Percentiles rank a stretch among this genome's conserved stretches.
phyloP scores from a whole-genome alignment of 1,140 invertebrate genomes.

The Lordiphosa stackelbergi region DNA sequence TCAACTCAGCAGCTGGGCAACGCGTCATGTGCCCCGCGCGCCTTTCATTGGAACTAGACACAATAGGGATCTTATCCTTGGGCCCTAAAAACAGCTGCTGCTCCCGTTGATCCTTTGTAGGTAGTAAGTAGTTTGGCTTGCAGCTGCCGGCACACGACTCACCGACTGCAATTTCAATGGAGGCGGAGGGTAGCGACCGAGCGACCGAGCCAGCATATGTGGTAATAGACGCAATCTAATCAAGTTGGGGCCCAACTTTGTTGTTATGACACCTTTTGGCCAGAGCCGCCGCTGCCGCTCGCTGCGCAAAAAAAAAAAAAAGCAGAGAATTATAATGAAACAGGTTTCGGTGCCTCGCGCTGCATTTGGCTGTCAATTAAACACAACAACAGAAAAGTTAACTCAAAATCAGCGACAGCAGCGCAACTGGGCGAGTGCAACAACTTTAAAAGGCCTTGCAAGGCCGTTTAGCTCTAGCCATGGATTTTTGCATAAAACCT shows the following conservation, averaged over 20 bases:
- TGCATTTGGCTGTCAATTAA: constrained; percentile 69
- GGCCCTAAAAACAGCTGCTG: constrained; percentile 26
- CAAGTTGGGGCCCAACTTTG: constrained; percentile 28
- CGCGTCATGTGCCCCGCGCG: constrained; percentile 39
- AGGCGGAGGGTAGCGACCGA: no score
- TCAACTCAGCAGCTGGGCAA: constrained; percentile 16
- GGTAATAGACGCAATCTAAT: constrained; percentile 54
- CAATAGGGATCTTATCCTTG: constrained; percentile 34
- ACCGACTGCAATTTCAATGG: constrained; percentile 47
- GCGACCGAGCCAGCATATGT: constrained; percentile 30
- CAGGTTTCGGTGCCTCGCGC: constrained; percentile 37
- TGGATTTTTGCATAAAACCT: constrained; percentile 40
- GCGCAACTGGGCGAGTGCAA: constrained; percentile 47
- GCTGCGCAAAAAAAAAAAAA: constrained; percentile 20
- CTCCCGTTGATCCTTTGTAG: constrained; percentile 32
- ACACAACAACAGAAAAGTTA: constrained; percentile 30
- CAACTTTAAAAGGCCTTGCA: constrained; percentile 75
- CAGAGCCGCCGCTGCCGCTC: constrained; percentile 6
- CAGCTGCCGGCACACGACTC: constrained; percentile 69
- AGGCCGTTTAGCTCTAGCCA: constrained; percentile 58
- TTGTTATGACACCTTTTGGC: constrained; percentile 61
- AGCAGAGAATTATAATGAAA: constrained; percentile 59
- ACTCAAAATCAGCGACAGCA: constrained; percentile 19
- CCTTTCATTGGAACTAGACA: constrained; percentile 31
- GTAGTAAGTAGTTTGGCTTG: constrained; percentile 31